Conservation (phyloP, 2,113 vertebrate species). For the Mesembrinibis cayennensis region DNA sequence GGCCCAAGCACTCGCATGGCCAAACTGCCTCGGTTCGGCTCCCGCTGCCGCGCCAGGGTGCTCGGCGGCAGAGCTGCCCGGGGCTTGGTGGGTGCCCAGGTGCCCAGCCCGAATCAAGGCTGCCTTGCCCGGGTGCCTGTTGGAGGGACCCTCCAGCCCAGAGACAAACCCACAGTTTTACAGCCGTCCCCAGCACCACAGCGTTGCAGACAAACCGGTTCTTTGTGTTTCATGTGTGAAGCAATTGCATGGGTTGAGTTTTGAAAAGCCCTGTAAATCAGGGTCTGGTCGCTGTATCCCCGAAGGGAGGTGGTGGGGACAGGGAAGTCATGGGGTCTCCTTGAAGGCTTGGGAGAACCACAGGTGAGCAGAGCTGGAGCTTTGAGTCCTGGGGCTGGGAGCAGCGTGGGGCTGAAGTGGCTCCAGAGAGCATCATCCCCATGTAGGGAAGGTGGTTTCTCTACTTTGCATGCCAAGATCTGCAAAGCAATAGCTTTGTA, state of each 20-base stretch:
- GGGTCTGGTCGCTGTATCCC: background rate
- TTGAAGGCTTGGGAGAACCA: background rate
- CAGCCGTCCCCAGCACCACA: fast-evolving
- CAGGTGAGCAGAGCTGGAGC: background rate
- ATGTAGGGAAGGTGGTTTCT: background rate
- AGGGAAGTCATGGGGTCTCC: background rate
- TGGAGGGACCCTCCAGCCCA: background rate
- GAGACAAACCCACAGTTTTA: background rate
- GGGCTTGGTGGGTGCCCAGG: background rate
- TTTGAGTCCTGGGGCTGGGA: background rate
- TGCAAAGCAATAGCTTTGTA: background rate
- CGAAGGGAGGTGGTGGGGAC: background rate
- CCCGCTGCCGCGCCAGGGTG: fast-evolving
- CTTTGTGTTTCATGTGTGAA: background rate
- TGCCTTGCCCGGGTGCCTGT: fast-evolving
- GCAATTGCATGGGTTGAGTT: background rate
- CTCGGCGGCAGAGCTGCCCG: background rate
- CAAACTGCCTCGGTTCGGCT: background rate
- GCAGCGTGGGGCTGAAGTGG: fast-evolving
- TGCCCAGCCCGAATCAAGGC: background rate
- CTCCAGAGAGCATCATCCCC: background rate
- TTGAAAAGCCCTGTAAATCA: background rate
- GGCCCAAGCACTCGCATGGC: background rate
- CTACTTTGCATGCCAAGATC: background rate
- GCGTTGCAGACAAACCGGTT: background rate